Percentiles rank a stretch among this genome's conserved stretches.
These are phyloP conservation scores for Ladona fulva DNA, from an alignment of 1,140 invertebrate genomes.

Conservation along the genomic window DNA sequence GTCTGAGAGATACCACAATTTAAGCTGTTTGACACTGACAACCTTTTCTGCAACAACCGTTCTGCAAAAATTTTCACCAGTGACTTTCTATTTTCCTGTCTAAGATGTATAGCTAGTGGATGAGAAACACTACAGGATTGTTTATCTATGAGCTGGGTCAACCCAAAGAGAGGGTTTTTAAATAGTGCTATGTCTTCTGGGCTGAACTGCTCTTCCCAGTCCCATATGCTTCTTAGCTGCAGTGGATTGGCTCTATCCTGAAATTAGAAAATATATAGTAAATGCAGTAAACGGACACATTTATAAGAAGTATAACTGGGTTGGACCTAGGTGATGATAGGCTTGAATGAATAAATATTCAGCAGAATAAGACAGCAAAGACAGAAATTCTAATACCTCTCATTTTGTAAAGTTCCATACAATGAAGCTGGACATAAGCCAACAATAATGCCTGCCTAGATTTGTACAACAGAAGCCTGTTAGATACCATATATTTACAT, in stretches of 20 bases:
- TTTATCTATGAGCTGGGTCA: too few relatives aligned
- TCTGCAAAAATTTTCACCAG: conserved; percentile 13
- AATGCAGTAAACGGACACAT: neutral
- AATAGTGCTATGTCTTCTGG: conserved; percentile 67
- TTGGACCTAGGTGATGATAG: too few relatives aligned
- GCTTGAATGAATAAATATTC: too few relatives aligned
- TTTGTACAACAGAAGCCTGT: too few relatives aligned
- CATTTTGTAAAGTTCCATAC: too few relatives aligned
- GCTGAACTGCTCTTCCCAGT: conserved; percentile 69
- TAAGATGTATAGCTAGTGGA: neutral
- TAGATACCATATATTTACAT: too few relatives aligned
- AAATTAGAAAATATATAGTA: conserved; percentile 20
- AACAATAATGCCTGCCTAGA: too few relatives aligned
- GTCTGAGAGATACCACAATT: neutral
- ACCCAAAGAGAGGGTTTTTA: conserved; percentile 62
- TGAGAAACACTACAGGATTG: neutral
- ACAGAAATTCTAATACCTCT: too few relatives aligned
- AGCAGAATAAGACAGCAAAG: too few relatives aligned
- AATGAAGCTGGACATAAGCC: too few relatives aligned
- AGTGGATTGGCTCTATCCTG: conserved; percentile 45
- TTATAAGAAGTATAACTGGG: too few relatives aligned
- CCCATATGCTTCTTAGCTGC: conserved; percentile 66
- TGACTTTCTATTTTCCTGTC: neutral
- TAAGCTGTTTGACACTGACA: neutral
- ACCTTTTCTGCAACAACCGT: neutral